Evolutionary conservation across 2,113 vertebrate species (phyloP).

Genomic region (Zootoca vivipara): DNA sequence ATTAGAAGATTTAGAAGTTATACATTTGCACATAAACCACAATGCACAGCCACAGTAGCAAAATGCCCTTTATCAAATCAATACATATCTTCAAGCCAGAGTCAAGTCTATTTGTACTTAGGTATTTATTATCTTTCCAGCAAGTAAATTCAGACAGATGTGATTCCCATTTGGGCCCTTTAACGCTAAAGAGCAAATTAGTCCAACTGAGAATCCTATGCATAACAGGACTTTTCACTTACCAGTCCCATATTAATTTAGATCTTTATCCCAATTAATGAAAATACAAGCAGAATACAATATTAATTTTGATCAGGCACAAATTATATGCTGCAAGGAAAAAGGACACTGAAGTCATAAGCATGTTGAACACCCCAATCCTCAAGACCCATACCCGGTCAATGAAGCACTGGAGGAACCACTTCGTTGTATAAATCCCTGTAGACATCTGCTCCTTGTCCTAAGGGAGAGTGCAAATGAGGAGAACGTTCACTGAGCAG

Average conservation of each 20-base stretch:
- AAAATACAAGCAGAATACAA: background rate
- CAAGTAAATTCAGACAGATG: background rate
- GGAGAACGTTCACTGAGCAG: conserved; percentile 20
- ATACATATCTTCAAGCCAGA: background rate
- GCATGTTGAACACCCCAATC: background rate
- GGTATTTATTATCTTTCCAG: background rate
- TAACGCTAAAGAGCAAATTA: background rate
- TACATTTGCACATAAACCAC: background rate
- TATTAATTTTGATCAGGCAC: background rate
- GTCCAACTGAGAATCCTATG: background rate
- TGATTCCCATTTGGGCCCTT: background rate
- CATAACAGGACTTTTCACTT: background rate
- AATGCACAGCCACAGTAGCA: background rate
- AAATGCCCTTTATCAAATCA: background rate
- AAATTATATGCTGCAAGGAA: background rate
- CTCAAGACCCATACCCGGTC: conserved; percentile 81
- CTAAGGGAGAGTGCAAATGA: conserved; percentile 64
- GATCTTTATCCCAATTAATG: background rate
- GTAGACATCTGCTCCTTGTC: conserved; percentile 94
- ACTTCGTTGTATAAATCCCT: conserved; percentile 93
- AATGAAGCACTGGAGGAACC: conserved; percentile 95
- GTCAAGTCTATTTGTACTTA: background rate
- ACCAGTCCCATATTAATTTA: background rate
- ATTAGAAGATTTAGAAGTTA: conserved; percentile 5
- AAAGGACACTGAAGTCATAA: background rate